These are phyloP conservation scores for Tupaia tana DNA, from an alignment of 2,113 vertebrate species.

Conservation along the genomic window DNA sequence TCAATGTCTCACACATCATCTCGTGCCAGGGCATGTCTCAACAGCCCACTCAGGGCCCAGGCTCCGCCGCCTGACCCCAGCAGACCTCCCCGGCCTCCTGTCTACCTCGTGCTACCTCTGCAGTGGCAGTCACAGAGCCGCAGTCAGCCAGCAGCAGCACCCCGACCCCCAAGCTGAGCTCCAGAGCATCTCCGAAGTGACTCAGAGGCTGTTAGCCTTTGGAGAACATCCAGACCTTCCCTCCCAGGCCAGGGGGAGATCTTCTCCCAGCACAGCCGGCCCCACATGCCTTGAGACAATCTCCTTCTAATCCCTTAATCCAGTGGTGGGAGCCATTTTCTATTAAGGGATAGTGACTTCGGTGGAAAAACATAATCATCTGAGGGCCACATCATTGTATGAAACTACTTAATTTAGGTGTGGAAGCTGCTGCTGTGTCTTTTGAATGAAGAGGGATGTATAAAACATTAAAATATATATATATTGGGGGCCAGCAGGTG, in stretches of 20 bases:
- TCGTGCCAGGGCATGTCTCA: not conserved
- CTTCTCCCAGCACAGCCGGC: not conserved
- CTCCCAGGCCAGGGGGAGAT: not conserved
- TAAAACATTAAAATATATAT: not conserved
- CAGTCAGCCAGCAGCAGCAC: not conserved
- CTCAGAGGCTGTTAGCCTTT: conserved; percentile 8
- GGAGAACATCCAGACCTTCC: not conserved
- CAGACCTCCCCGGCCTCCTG: not conserved
- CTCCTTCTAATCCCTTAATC: conserved; percentile 69
- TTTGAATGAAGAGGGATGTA: not conserved
- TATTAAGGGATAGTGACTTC: conserved; percentile 72
- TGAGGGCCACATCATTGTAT: not conserved
- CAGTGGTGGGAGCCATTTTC: conserved; percentile 63
- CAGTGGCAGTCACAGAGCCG: not conserved
- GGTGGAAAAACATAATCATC: conserved; percentile 55
- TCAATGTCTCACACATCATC: not conserved
- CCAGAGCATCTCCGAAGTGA: conserved; percentile 42
- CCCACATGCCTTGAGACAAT: conserved; percentile 53
- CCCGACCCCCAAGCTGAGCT: not conserved
- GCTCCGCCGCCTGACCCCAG: not conserved
- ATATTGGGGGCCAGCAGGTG: too few species aligned
- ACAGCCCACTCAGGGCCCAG: not conserved
- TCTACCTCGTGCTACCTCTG: not conserved
- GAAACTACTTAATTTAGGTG: conserved; percentile 41
- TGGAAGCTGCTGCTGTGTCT: not conserved